These are phyloP conservation scores for Drosophila monieri DNA, from an alignment of 2,888 invertebrate genomes.

Conservation along the genomic window DNA sequence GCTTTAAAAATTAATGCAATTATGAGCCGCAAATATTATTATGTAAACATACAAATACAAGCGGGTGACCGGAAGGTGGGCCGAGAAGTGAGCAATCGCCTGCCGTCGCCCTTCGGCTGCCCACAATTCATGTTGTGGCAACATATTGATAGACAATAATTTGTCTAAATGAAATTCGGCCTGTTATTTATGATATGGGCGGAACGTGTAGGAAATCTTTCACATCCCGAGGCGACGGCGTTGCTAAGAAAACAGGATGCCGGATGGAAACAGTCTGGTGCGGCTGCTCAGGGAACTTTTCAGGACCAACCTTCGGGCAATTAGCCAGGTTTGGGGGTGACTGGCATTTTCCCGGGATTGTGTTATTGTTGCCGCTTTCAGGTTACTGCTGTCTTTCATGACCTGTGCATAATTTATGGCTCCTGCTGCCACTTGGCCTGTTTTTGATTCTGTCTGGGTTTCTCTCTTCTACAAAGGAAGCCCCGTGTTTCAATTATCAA, in stretches of 20 bases:
- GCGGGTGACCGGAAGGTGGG: background rate
- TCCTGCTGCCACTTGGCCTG: conserved; percentile 26
- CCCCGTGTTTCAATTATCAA: conserved; percentile 68
- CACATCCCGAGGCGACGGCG: conserved; percentile 26
- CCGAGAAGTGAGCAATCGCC: conserved; percentile 39
- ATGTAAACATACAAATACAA: conserved; percentile 74
- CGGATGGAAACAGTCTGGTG: conserved; percentile 58
- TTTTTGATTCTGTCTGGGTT: conserved; percentile 40
- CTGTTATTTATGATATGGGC: conserved; percentile 83
- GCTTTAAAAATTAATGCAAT: conserved; percentile 83
- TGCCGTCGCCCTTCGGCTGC: background rate
- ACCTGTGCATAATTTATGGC: conserved; percentile 76
- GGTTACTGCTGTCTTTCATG: conserved; percentile 72
- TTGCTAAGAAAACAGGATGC: conserved; percentile 56
- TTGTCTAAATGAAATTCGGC: conserved; percentile 84
- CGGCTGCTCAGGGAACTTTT: conserved; percentile 34
- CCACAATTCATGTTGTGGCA: conserved; percentile 61
- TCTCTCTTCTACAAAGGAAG: conserved; percentile 51
- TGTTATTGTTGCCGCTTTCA: conserved; percentile 48
- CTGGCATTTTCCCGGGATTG: conserved; percentile 27
- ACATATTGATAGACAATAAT: conserved; percentile 85
- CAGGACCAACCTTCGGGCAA: conserved; percentile 60
- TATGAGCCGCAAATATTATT: conserved; percentile 82
- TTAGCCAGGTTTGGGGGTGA: conserved; percentile 65
- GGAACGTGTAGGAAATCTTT: conserved; percentile 72